phyloP scores from a whole-genome alignment of 1,140 invertebrate genomes.

The Akabosia matsudoensis region DNA sequence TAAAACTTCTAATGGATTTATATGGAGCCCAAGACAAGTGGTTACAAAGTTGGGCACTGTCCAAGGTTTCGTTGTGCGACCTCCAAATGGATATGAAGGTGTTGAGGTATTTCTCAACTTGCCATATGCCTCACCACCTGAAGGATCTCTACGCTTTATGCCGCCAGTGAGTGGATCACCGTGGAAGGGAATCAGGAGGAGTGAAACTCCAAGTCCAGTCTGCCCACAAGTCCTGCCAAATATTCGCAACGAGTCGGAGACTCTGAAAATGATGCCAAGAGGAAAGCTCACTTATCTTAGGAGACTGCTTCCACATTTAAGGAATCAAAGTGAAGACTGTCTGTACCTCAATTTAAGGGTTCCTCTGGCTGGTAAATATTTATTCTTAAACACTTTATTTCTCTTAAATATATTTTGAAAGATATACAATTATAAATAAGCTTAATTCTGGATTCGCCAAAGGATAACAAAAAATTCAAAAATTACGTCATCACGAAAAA shows the following conservation, averaged over 20 bases:
- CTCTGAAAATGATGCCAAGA: conserved; percentile 78
- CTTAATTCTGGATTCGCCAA: no score
- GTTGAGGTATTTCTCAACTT: conserved; percentile 52
- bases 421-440: no score
- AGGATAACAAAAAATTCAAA: no score
- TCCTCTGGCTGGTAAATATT: conserved; percentile 78
- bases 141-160: conserved; percentile 77
- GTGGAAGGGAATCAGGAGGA: conserved; percentile 84
- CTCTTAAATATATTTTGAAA: no score
- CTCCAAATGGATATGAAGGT: conserved; percentile 16
- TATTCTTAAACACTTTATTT: not conserved
- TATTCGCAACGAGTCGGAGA: conserved; percentile 75
- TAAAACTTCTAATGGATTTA: not conserved
- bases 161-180: conserved; percentile 83
- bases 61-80: not conserved
- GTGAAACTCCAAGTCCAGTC: conserved; percentile 79
- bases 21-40: conserved; percentile 16
- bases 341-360: conserved; percentile 94
- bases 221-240: conserved; percentile 84
- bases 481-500: no score
- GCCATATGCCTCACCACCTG: conserved; percentile 76
- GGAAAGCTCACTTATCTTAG: conserved; percentile 82
- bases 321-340: conserved; percentile 93
- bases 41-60: conserved; percentile 16
- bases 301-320: conserved; percentile 74